Conservation (phyloP, 2,113 vertebrate species). For the Ramphastos sulfuratus region DNA sequence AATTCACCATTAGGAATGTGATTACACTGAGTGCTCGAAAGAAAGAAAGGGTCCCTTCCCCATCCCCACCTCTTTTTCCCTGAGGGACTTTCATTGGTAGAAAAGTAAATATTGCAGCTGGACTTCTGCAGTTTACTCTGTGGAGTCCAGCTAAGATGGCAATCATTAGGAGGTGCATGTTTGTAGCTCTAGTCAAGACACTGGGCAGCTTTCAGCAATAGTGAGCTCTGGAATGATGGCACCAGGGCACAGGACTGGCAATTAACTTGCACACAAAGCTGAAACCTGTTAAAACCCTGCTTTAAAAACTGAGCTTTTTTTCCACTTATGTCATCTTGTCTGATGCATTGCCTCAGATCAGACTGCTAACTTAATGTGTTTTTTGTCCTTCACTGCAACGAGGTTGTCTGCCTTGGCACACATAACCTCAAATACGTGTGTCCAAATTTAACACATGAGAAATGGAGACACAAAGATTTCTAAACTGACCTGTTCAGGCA, state of each 20-base stretch:
- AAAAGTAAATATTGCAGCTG: conserved; percentile 30
- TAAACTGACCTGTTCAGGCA: not conserved
- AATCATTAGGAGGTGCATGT: not conserved
- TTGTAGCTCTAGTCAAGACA: not conserved
- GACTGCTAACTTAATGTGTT: not conserved
- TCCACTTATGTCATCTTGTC: not conserved
- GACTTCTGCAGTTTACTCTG: not conserved
- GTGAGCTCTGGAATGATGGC: conserved; percentile 10
- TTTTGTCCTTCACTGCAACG: not conserved
- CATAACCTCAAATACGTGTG: fast-evolving
- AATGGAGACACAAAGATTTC: not conserved
- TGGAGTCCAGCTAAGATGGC: not conserved
- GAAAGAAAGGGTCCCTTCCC: not conserved
- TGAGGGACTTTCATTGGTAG: not conserved
- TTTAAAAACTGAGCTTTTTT: not conserved
- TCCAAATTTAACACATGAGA: not conserved
- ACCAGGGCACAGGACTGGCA: not conserved
- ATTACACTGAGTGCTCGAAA: not conserved
- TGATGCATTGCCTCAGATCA: not conserved
- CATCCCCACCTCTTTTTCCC: not conserved
- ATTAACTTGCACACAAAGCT: not conserved
- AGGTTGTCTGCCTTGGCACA: not conserved
- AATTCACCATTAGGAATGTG: conserved; percentile 32
- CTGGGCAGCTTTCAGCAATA: not conserved
- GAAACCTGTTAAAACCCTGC: not conserved